These are phyloP conservation scores for Thalassophryne amazonica DNA, from an alignment of 2,797 vertebrate genomes.

Conservation along the genomic window DNA sequence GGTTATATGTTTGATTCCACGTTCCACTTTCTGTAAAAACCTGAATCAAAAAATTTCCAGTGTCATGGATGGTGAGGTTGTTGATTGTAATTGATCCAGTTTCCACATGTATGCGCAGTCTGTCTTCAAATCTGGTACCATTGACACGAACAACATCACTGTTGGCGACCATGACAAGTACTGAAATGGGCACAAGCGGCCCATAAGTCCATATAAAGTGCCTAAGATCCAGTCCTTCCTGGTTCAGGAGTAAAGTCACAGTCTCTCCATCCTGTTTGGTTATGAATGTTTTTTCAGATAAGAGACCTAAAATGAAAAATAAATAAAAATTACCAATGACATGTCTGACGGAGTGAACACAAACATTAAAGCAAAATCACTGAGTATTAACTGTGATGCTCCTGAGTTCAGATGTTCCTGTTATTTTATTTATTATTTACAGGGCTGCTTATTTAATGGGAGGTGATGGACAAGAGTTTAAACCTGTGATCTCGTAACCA, in stretches of 20 bases:
- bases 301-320: not conserved
- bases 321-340: too few species aligned
- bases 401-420: too few species aligned
- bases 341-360: too few species aligned
- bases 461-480: too few species aligned
- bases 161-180: not conserved
- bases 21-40: too few species aligned
- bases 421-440: too few species aligned
- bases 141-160: not conserved
- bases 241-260: not conserved
- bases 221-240: too few species aligned
- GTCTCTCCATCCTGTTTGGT: not conserved
- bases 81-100: conserved; percentile 1
- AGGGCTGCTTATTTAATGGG: too few species aligned
- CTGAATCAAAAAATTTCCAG: not conserved
- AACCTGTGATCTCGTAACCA: too few species aligned
- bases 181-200: too few species aligned
- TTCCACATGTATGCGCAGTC: not conserved
- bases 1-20: fast-evolving
- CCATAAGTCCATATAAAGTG: not conserved
- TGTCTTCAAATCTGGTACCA: not conserved
- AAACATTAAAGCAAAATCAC: too few species aligned
- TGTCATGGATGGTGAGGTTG: not conserved
- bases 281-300: not conserved
- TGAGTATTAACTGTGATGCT: too few species aligned